A percentile compares a stretch with the other conserved stretches of the same genome.
phyloP scores from a whole-genome alignment of 2,888 invertebrate species.

The Tenthredo mesomela region DNA sequence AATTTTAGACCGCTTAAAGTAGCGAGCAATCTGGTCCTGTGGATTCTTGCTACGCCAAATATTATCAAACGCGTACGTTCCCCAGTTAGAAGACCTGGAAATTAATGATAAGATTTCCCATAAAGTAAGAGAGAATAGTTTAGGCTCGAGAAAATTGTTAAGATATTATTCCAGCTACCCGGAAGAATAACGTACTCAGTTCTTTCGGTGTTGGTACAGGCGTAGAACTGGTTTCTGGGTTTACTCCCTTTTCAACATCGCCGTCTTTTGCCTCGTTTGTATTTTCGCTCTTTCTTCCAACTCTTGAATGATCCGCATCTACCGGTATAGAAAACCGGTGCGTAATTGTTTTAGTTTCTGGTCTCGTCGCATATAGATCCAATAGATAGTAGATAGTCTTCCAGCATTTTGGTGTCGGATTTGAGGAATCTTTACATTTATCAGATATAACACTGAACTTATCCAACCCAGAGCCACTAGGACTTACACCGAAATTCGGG shows the following conservation, averaged over 20 bases:
- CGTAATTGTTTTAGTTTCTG: slow-evolving; percentile 95
- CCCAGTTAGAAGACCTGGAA: slow-evolving; percentile 79
- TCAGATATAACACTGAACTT: slow-evolving; percentile 79
- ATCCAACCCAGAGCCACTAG: slow-evolving; percentile 81
- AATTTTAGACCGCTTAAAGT: slow-evolving; percentile 96
- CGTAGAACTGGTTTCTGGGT: slow-evolving; percentile 77
- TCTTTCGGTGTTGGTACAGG: slow-evolving; percentile 76
- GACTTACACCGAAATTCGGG: slow-evolving; percentile 84
- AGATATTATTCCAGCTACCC: slow-evolving; percentile 12
- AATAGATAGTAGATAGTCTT: slow-evolving; percentile 95
- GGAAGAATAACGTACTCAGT: slow-evolving; percentile 70
- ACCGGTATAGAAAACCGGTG: slow-evolving; percentile 88
- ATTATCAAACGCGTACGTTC: slow-evolving; percentile 89
- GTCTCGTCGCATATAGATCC: slow-evolving; percentile 96
- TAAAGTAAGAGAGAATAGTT: slow-evolving; percentile 2
- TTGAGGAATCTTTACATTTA: slow-evolving; percentile 76
- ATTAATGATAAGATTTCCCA: slow-evolving; percentile 5
- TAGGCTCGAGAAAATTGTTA: not conserved
- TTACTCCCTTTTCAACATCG: slow-evolving; percentile 80
- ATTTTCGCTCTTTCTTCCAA: slow-evolving; percentile 81
- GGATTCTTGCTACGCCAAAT: slow-evolving; percentile 93
- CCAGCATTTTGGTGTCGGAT: slow-evolving; percentile 91
- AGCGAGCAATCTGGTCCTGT: slow-evolving; percentile 91
- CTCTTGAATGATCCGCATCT: slow-evolving; percentile 86
- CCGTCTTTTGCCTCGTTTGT: slow-evolving; percentile 81